phyloP scores from a whole-genome alignment of 2,113 vertebrate species.

The Sinocyclocheilus maitianheensis region DNA sequence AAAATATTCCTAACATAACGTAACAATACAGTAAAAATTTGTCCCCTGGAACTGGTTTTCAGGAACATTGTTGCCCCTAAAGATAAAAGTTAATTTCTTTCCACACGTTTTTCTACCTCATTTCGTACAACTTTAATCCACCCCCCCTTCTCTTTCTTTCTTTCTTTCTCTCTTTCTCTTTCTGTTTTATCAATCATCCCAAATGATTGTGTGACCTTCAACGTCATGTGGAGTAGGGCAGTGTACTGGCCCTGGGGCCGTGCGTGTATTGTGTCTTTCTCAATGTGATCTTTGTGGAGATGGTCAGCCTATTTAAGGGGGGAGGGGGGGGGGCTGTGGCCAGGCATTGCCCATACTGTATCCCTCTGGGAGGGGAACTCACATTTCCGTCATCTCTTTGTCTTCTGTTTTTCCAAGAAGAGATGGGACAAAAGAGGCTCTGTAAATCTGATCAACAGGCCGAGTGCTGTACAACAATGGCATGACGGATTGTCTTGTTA shows the following conservation, averaged over 20 bases:
- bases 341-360: slow-evolving; percentile 55
- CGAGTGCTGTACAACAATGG: slow-evolving; percentile 60
- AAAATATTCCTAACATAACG: no score
- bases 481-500: slow-evolving; percentile 51
- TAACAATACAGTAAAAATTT: no score
- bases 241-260: slow-evolving; percentile 43
- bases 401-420: slow-evolving; percentile 75
- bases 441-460: slow-evolving; percentile 71
- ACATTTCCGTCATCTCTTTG: slow-evolving; percentile 66
- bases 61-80: no score
- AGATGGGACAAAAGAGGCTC: slow-evolving; percentile 72
- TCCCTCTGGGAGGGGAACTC: slow-evolving; percentile 56
- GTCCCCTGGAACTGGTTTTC: no score
- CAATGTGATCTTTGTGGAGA: slow-evolving; percentile 59
- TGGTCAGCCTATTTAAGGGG: not conserved
- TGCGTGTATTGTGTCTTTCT: slow-evolving; percentile 50
- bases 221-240: slow-evolving; percentile 42
- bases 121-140: not conserved
- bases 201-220: slow-evolving; percentile 48
- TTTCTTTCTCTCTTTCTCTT: no score
- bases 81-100: no score
- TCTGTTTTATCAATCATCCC: no score
- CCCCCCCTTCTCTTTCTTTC: no score
- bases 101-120: not conserved
- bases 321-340: not conserved